A percentile compares a stretch with the other conserved stretches of the same genome.
phyloP scores from a whole-genome alignment of 2,888 invertebrate species.

The Antitype chi region DNA sequence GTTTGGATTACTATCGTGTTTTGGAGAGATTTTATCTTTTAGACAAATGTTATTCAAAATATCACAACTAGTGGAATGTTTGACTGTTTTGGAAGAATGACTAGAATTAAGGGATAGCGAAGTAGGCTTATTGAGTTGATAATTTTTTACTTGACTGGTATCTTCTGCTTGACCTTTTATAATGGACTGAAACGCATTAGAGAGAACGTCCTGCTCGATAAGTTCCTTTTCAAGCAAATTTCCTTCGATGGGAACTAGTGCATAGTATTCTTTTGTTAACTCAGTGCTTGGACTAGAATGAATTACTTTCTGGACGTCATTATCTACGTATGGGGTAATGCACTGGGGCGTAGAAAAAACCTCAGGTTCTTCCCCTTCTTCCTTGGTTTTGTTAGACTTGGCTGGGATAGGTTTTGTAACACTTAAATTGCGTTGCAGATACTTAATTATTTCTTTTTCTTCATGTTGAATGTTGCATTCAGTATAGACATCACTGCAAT shows the following conservation, averaged over 20 bases:
- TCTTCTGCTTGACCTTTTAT: constrained; percentile 80
- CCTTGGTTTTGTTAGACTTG: constrained; percentile 71
- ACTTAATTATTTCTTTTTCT: constrained; percentile 87
- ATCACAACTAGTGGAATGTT: constrained; percentile 86
- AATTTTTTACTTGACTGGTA: constrained; percentile 70
- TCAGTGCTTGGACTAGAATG: constrained; percentile 85
- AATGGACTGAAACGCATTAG: constrained; percentile 87
- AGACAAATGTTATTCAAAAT: constrained; percentile 74
- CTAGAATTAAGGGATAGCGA: constrained; percentile 84
- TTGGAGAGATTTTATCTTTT: constrained; percentile 67
- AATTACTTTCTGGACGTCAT: constrained; percentile 74
- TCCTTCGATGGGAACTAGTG: constrained; percentile 82
- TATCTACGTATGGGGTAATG: constrained; percentile 80
- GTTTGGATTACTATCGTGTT: constrained; percentile 57
- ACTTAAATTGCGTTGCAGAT: constrained; percentile 80
- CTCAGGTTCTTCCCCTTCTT: constrained; percentile 82
- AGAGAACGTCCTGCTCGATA: constrained; percentile 88
- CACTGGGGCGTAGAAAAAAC: constrained; percentile 87
- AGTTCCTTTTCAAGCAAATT: constrained; percentile 88
- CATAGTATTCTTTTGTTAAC: constrained; percentile 85
- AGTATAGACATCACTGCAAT: constrained; percentile 87
- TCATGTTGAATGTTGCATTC: constrained; percentile 87
- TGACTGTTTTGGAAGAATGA: constrained; percentile 82
- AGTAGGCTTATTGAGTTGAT: constrained; percentile 79
- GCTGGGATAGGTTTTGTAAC: constrained; percentile 67